These are phyloP conservation scores for silkworm (Bombyx mori) DNA, from an alignment of 1,140 invertebrate genomes.

Conservation along the genomic window DNA sequence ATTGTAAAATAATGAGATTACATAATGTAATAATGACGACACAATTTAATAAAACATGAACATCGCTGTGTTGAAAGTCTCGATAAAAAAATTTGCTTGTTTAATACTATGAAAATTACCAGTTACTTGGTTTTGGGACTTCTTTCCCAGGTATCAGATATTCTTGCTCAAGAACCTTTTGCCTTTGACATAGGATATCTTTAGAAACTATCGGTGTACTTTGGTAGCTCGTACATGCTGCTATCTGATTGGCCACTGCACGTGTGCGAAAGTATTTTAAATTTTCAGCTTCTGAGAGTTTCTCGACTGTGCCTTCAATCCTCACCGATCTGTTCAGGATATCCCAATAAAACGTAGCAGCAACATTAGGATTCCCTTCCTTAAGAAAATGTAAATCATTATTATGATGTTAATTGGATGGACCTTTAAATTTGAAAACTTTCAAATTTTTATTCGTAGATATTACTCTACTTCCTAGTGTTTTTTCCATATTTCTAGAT, in stretches of 20 bases:
- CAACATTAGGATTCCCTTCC: constrained; percentile 87
- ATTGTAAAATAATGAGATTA: too few species aligned
- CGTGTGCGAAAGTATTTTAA: constrained; percentile 87
- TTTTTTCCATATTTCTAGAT: too few species aligned
- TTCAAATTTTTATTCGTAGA: too few species aligned
- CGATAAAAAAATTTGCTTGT: too few species aligned
- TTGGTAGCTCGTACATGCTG: constrained; percentile 87
- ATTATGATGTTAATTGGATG: too few species aligned
- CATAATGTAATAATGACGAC: too few species aligned
- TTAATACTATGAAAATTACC: constrained; percentile 65
- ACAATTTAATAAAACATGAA: too few species aligned
- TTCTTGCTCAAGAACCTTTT: constrained; percentile 75
- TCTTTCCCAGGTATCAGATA: constrained; percentile 73
- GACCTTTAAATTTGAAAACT: too few species aligned
- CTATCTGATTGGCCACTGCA: constrained; percentile 88
- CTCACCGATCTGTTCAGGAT: constrained; percentile 85
- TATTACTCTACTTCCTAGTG: too few species aligned
- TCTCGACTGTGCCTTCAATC: constrained; percentile 88
- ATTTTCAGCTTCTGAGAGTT: constrained; percentile 81
- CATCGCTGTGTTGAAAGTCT: too few species aligned
- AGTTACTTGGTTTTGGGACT: constrained; percentile 80
- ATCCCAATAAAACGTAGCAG: constrained; percentile 94
- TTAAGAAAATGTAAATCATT: constrained; percentile 28
- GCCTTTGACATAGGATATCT: constrained; percentile 78
- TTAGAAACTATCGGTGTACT: constrained; percentile 84